Evolutionary conservation across 2,113 vertebrate genomes (phyloP).

Genomic region (Ophthalmolycus amberensis): DNA sequence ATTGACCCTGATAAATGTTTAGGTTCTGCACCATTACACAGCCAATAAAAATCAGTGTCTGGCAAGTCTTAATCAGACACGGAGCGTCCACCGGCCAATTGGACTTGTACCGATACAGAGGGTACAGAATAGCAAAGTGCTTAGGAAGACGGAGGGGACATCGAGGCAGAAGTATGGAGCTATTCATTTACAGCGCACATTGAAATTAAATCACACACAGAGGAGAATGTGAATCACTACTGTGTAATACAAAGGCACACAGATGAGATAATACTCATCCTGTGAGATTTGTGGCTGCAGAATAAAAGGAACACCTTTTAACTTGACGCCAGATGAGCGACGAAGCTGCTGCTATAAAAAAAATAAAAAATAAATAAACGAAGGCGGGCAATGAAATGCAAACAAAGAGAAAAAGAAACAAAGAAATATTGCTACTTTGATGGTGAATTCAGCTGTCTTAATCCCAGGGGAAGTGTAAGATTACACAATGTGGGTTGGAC

Average conservation of each 20-base stretch:
- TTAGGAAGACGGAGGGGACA: constrained; percentile 45
- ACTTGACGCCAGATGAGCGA: constrained; percentile 31
- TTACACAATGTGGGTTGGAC: constrained; percentile 41
- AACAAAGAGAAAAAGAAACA: constrained; percentile 39
- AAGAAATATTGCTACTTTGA: constrained; percentile 44
- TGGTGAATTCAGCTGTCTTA: constrained; percentile 31
- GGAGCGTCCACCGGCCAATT: constrained; percentile 66
- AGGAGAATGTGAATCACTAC: constrained; percentile 50
- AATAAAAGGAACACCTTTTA: constrained; percentile 48
- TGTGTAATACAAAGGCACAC: constrained; percentile 21
- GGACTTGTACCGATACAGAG: constrained; percentile 53
- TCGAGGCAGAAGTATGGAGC: constrained; percentile 27
- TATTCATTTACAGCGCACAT: constrained; percentile 52
- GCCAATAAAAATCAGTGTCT: constrained; percentile 83
- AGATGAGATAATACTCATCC: constrained; percentile 49
- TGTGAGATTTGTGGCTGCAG: constrained; percentile 43
- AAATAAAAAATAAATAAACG: neutral
- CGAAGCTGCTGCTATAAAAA: constrained; percentile 19
- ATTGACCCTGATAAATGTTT: constrained; percentile 85
- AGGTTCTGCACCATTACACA: constrained; percentile 82
- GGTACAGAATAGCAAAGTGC: constrained; percentile 35
- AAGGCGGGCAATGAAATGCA: constrained; percentile 27
- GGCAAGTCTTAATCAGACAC: constrained; percentile 79
- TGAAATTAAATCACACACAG: constrained; percentile 56
- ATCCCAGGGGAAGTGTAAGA: constrained; percentile 42